Base-by-base conservation (phyloP, 2,113 vertebrate species). In the Willisornis vidua region DNA sequence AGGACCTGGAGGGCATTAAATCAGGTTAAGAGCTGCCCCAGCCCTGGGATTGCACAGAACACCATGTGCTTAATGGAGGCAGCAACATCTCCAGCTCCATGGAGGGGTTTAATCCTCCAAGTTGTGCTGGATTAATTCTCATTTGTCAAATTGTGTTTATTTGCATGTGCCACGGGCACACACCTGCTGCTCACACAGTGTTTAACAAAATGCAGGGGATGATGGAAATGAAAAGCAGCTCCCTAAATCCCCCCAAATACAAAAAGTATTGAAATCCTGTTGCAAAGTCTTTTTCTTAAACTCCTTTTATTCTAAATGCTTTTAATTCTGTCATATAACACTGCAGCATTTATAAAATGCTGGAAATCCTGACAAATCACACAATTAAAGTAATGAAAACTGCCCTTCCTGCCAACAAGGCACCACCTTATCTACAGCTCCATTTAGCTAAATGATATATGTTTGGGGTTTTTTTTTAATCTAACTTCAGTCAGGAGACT, bases 311-410 rank as follows among this genome's bases (percentile, higher is more conserved):
- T 96, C 94, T 97, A 98, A 98, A 98, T 98, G 98, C 98, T 98
- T 98, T 98, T 98, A 98, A 98, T 98, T 98, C 98, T 98, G 97
- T 97, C 97, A 97, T 97, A 97, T 97, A 98, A 98, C 98, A 98
- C 98, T 98, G 93, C 96, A 98, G 98, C 97, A 97, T 98, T 98
- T 98, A 97, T 75, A 96, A 98, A 98, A 98, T 98, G 98, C 98
- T 98, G 98, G 95, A 98, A 98, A 98, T 98, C 98, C 98, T 96
- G 98, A 98, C 97, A 98, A 98, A 98, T 98, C 98, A 93, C 98
- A 97, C 98, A 98, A 98, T 98, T 98, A 98, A 98, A 98, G 97
- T 98, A 98, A 98, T 98, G 98, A 98, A 98, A 98, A 98, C 93
- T 94, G 97, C 91, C 91, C 97, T 96, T 87, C 76, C 96, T 96